Percentiles rank a stretch among this genome's conserved stretches.
Conservation (phyloP, 2,797 vertebrate species). For the Onychomys torridus region DNA sequence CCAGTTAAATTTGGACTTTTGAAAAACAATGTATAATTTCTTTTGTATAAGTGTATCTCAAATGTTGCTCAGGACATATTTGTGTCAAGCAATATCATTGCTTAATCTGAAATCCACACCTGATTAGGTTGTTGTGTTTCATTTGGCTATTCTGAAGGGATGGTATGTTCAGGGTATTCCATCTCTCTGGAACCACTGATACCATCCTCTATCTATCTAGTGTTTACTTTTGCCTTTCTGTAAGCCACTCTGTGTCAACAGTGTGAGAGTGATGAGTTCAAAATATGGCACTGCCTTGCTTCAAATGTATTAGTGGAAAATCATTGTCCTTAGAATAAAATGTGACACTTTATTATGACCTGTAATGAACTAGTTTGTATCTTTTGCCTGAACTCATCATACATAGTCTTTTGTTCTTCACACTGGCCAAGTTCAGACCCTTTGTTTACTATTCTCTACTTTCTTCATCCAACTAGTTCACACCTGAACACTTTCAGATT, state of each 20-base stretch:
- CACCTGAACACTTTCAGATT: background rate
- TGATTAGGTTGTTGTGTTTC: background rate
- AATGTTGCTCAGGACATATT: background rate
- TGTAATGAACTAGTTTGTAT: background rate
- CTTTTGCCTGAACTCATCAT: background rate
- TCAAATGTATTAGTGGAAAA: background rate
- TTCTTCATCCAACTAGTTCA: background rate
- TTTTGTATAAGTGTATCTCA: background rate
- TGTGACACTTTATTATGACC: background rate
- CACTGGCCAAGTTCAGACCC: background rate
- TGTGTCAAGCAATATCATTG: background rate
- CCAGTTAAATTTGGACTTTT: constrained; percentile 56
- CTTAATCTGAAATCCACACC: constrained; percentile 3
- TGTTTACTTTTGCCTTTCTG: background rate
- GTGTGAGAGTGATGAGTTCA: background rate
- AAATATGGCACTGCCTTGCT: background rate
- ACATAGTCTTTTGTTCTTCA: background rate
- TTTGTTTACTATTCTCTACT: background rate
- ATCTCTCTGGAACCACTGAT: background rate
- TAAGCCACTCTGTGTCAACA: background rate
- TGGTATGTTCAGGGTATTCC: background rate
- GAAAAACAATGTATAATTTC: constrained; percentile 16
- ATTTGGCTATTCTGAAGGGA: background rate
- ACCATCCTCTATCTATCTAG: background rate
- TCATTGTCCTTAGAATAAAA: constrained; percentile 43